Evolutionary conservation across 2,113 vertebrate species (phyloP).

Genomic region (Pomatorhinus ruficollis): DNA sequence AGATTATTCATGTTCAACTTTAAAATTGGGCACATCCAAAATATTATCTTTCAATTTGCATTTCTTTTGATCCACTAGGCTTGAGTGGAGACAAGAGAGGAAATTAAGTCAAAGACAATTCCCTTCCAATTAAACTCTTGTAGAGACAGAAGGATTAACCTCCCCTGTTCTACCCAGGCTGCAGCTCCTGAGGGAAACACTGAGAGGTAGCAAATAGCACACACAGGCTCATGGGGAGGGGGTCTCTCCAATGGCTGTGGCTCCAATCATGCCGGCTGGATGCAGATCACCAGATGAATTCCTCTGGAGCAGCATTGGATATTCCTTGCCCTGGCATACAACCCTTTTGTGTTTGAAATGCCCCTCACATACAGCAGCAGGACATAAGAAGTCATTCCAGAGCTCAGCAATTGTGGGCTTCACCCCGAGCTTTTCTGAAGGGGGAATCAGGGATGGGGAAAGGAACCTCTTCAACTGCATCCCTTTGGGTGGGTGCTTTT

Average conservation of each 20-base stretch:
- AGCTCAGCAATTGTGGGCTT: neutral
- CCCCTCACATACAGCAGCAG: accelerated
- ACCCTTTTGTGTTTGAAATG: neutral
- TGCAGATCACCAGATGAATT: neutral
- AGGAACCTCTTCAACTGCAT: accelerated
- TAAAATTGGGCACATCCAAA: neutral
- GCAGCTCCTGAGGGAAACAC: accelerated
- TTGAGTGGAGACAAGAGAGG: neutral
- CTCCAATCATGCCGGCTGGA: neutral
- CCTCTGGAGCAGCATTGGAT: neutral
- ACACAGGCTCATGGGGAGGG: accelerated
- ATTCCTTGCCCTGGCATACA: neutral
- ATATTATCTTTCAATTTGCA: constrained; percentile 23
- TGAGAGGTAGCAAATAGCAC: accelerated
- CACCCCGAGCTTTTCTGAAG: neutral
- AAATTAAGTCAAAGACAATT: constrained; percentile 30
- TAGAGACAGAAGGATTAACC: neutral
- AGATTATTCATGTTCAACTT: neutral
- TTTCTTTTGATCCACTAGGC: constrained; percentile 43
- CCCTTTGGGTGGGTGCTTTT: neutral
- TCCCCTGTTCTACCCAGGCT: neutral
- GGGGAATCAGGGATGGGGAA: neutral
- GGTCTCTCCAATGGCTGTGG: neutral
- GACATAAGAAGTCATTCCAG: neutral
- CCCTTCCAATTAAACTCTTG: constrained; percentile 34